Evolutionary conservation across 2,888 invertebrate genomes (phyloP).

Genomic region (Ennomos quercinarius): DNA sequence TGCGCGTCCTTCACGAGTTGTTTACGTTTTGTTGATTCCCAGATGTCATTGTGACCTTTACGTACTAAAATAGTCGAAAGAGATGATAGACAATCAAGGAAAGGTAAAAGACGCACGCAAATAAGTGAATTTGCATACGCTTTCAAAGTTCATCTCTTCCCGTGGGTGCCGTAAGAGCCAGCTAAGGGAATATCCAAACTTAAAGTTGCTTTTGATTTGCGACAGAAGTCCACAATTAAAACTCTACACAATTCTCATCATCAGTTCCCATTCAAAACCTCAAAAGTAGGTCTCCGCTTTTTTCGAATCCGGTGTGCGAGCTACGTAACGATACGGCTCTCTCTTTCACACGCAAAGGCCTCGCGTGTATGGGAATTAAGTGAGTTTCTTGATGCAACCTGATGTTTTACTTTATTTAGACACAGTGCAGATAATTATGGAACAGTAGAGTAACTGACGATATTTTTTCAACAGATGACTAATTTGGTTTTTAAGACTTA

Average conservation of each 20-base stretch:
- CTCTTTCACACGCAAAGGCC: conserved; percentile 35
- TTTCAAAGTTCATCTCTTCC: too few species aligned
- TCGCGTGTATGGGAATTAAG: conserved; percentile 30
- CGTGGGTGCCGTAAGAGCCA: too few species aligned
- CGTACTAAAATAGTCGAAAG: too few species aligned
- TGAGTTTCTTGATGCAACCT: conserved; percentile 26
- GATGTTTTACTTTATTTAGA: conserved; percentile 25
- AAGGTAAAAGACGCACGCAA: too few species aligned
- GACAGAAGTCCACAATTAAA: neutral
- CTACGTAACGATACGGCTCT: conserved; percentile 37
- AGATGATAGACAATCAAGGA: too few species aligned
- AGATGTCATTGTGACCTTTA: conserved; percentile 14
- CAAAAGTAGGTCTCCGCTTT: conserved; percentile 37
- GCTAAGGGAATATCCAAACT: neutral
- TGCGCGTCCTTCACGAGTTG: conserved; percentile 11
- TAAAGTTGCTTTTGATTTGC: neutral
- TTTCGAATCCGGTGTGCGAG: conserved; percentile 68
- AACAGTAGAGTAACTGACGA: conserved; percentile 2
- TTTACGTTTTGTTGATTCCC: conserved; percentile 1
- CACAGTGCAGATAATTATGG: conserved; percentile 8
- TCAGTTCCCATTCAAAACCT: conserved; percentile 20
- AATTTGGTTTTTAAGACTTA: too few species aligned
- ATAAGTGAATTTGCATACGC: too few species aligned
- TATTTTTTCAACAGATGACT: too few species aligned
- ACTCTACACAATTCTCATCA: too few species aligned